Conservation (phyloP, 2,888 invertebrate species). For the Lepidonotus clava region DNA sequence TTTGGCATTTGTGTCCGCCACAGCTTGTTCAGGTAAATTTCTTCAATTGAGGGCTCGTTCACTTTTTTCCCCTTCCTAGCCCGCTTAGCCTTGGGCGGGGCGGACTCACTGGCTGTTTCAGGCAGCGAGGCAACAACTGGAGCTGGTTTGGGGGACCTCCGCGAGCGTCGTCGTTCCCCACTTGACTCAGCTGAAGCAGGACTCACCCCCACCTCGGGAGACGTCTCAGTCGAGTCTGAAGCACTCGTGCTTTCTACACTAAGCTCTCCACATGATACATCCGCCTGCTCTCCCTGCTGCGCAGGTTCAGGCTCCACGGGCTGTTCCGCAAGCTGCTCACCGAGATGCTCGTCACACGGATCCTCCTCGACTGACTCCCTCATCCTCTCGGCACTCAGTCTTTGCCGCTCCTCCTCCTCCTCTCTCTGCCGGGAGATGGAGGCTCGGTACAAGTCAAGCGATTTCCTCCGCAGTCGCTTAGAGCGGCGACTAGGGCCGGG, state of each 20-base stretch:
- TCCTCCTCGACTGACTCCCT: not conserved
- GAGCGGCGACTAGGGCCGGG: conserved; percentile 22
- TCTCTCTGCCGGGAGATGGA: not conserved
- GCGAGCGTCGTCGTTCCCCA: not conserved
- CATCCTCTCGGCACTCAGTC: not conserved
- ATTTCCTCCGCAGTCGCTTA: conserved; percentile 16
- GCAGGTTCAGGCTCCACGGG: not conserved
- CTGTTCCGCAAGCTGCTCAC: too few species aligned
- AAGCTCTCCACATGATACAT: not conserved
- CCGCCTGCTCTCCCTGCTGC: not conserved
- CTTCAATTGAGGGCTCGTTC: conserved; percentile 53
- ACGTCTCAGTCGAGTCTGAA: not conserved
- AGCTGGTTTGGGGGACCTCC: not conserved
- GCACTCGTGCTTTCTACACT: not conserved
- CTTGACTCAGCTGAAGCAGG: not conserved
- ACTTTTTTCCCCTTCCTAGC: not conserved
- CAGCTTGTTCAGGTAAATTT: conserved; percentile 61
- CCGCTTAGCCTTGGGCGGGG: not conserved
- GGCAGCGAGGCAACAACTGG: too few species aligned
- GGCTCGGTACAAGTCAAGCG: conserved; percentile 14
- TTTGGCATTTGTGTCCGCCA: conserved; percentile 64
- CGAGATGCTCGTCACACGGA: not conserved
- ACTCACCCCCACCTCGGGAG: not conserved
- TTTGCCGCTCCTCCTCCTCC: not conserved
- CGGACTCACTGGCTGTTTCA: too few species aligned